Percentiles rank a stretch among this genome's conserved stretches.
Evolutionary conservation across 2,113 vertebrate species (phyloP).

Genomic region (Recurvirostra avosetta): DNA sequence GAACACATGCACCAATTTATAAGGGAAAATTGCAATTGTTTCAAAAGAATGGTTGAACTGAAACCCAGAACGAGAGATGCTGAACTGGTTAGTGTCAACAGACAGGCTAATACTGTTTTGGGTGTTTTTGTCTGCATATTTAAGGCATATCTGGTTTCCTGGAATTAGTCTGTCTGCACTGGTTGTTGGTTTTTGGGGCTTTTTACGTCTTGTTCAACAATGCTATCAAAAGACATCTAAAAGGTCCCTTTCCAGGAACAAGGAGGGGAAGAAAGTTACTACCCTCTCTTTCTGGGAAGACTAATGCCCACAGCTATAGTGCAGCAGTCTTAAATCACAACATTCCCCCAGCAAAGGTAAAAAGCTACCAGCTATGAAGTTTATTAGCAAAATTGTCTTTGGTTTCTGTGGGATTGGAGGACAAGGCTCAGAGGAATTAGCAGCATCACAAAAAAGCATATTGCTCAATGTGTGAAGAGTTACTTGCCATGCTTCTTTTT

Average conservation of each 20-base stretch:
- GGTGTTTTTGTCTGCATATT: accelerated
- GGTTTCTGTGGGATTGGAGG: neutral
- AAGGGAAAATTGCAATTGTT: neutral
- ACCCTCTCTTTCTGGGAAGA: neutral
- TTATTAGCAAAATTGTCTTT: neutral
- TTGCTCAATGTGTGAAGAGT: neutral
- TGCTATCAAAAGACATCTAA: neutral
- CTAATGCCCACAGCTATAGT: neutral
- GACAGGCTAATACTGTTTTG: neutral
- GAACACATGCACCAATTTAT: neutral
- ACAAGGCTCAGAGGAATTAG: neutral
- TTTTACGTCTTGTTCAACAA: neutral
- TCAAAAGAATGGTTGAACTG: neutral
- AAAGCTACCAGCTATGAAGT: neutral
- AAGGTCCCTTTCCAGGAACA: neutral
- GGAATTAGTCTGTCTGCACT: neutral
- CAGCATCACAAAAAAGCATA: neutral
- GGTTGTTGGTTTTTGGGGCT: neutral
- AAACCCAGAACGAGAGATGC: neutral
- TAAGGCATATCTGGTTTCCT: accelerated
- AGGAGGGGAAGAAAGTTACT: neutral
- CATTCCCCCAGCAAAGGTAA: neutral
- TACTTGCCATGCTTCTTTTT: neutral
- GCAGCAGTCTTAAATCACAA: neutral
- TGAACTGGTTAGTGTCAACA: neutral